A percentile compares a stretch with the other conserved stretches of the same genome.
Conservation (phyloP, 2,113 vertebrate species). For the Pomatostomus ruficeps region DNA sequence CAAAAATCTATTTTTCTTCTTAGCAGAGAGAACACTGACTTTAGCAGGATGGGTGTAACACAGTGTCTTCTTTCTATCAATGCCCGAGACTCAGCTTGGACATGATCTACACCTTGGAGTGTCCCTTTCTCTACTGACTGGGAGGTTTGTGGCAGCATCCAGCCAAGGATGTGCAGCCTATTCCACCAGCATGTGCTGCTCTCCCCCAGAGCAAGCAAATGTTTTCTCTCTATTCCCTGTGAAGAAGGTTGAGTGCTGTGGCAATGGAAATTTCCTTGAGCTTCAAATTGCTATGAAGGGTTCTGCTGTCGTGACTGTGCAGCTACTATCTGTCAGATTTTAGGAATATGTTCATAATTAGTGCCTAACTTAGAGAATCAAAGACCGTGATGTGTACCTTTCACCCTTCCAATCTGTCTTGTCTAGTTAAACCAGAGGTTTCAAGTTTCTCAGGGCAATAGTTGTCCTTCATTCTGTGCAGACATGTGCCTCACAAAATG, state of each 20-base stretch:
- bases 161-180: not conserved
- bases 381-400: not conserved
- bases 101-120: not conserved
- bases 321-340: not conserved
- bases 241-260: not conserved
- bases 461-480: not conserved
- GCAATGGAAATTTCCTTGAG: constrained; percentile 3
- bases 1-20: not conserved
- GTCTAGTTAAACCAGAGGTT: not conserved
- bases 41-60: not conserved
- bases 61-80: not conserved
- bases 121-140: not conserved
- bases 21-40: not conserved
- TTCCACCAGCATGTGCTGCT: not conserved
- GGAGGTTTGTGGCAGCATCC: not conserved
- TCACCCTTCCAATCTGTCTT: not conserved
- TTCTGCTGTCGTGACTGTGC: not conserved
- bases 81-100: too few relatives aligned
- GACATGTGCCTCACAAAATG: not conserved
- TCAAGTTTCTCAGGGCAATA: not conserved
- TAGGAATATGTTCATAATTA: not conserved
- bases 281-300: not conserved
- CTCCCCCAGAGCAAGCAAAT: not conserved
- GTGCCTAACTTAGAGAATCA: not conserved
- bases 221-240: not conserved